phyloP scores from a whole-genome alignment of 2,797 vertebrate species.

The Novumbra hubbsi region DNA sequence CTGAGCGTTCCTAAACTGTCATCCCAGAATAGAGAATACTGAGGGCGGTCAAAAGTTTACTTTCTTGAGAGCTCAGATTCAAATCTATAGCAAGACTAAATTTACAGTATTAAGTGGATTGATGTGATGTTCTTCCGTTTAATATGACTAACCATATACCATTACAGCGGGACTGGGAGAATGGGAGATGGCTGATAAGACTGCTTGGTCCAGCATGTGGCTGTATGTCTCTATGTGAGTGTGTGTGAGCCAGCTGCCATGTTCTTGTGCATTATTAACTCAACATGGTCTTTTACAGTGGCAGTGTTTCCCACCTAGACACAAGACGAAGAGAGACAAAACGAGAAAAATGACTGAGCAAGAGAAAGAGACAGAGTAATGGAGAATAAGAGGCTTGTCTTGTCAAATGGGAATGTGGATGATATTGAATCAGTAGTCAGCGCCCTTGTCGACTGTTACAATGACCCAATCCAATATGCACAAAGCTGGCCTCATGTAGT shows the following conservation, averaged over 20 bases:
- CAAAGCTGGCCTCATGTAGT: constrained; percentile 24
- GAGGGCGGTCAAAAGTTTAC: neutral
- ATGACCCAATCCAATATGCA: constrained; percentile 41
- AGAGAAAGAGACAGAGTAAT: neutral
- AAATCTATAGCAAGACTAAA: neutral
- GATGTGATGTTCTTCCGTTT: constrained; percentile 11
- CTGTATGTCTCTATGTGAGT: constrained; percentile 12
- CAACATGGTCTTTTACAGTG: neutral
- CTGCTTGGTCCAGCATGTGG: neutral
- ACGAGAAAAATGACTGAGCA: neutral
- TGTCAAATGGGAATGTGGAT: neutral
- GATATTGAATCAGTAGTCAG: constrained; percentile 57
- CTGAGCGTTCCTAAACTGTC: no score
- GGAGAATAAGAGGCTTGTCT: neutral
- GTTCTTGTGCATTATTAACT: neutral
- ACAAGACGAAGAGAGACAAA: neutral
- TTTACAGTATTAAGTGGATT: neutral
- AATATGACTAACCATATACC: constrained; percentile 21
- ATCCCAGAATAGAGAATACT: neutral
- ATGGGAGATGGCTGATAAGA: neutral
- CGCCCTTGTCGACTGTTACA: constrained; percentile 44
- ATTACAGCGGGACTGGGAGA: neutral
- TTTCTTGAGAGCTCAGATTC: neutral
- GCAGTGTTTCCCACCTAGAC: no score
- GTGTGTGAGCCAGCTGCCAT: neutral